Percentiles rank a stretch among this genome's conserved stretches.
These are phyloP conservation scores for Pseudonaja textilis DNA, from an alignment of 2,113 vertebrate species.

Conservation along the genomic window DNA sequence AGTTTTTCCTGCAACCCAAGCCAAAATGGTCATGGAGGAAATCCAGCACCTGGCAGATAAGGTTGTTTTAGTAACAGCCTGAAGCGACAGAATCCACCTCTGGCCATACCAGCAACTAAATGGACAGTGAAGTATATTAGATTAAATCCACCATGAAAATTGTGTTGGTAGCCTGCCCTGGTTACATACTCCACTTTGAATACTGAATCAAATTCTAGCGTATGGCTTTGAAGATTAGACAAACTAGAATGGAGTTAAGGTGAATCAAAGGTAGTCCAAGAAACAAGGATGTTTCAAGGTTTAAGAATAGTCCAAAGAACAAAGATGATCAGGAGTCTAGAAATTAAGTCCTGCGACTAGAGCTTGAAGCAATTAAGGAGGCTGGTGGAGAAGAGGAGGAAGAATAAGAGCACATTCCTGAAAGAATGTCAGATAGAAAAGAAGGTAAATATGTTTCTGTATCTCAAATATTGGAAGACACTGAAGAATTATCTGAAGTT, in stretches of 20 bases:
- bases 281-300: neutral
- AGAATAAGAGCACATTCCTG: neutral
- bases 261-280: neutral
- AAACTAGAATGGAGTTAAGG: neutral
- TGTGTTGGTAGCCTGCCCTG: neutral
- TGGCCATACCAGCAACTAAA: neutral
- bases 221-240: neutral
- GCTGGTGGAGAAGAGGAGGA: neutral
- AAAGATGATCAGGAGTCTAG: neutral
- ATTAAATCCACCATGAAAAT: neutral
- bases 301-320: neutral
- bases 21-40: neutral
- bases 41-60: neutral
- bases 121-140: neutral
- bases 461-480: neutral
- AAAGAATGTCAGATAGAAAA: neutral
- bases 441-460: neutral
- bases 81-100: neutral
- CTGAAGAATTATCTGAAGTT: neutral
- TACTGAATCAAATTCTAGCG: neutral
- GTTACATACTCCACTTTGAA: neutral
- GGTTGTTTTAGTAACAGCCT: neutral
- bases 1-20: neutral
- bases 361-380: neutral
- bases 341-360: neutral